Base-by-base conservation (phyloP, 2,888 invertebrate species). In the Piscicola geometra region DNA sequence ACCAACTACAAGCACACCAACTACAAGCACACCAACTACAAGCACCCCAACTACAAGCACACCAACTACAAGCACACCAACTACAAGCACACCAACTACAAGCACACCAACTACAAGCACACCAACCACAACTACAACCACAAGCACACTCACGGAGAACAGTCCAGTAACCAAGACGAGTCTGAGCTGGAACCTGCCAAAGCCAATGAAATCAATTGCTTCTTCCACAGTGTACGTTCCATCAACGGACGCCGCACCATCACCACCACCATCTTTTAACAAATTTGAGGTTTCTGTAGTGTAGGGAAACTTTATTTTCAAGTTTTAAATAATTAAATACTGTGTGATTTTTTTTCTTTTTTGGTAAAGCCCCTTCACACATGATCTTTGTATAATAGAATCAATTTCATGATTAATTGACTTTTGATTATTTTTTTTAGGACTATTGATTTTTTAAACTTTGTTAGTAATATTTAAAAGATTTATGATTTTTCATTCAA, bases 141-240 rank as follows among this genome's bases (percentile, higher is more conserved):
- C 9, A 47, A 47, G 21, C 21, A 47, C 0, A 76, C 78, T 77
- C 36, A 81, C 81, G 41, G 79, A 77, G 50, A 81, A 80, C 25
- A 81, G 78, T 2, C 81, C 81, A 72, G 79, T 78, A 18, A 80
- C 76, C 25, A 76, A 56, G 33, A 81, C 68, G 9, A 81, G 52
- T 67, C 77, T 79, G 60, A 79, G 18, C 77, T 81, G 81, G 76
- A 81, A 81, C 36, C 76, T 41, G 15, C 81, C 81, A 71, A 80
- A 79, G 25, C 81, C 81, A 56, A 81, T 78, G 25, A 75, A 56
- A 52, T 81, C 80, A 67, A 81, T 80, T 18, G 81, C 81, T n/a
- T 81, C 79, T 66, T 81, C 81, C 71, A 81, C 80, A 0, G 80
- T 81, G 75, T 71, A 79, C n/a, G n/a, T 25, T 5, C 60, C 60